Base-by-base conservation (phyloP, 2,888 invertebrate genomes). In the Seira sanloemensis region DNA sequence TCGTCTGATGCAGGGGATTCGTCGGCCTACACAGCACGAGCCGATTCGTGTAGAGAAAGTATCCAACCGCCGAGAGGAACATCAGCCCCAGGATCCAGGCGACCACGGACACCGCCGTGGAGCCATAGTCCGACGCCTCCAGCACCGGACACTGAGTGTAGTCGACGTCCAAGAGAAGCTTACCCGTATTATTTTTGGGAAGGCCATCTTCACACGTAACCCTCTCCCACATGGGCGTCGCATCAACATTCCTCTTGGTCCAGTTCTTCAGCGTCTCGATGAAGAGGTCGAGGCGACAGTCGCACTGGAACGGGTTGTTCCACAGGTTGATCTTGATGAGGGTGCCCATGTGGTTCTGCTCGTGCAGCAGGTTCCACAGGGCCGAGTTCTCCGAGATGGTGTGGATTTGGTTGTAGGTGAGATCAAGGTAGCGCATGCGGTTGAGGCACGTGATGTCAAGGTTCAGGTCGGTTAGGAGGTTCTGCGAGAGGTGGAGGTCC, bases 251-350 rank as follows among this genome's bases (percentile, higher is more conserved):
- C 0, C 58, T 21, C 1, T 25, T 66, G 0, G 77, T 85, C 80
- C 78, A 81, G 18, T 85, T 92, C 25, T 92, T 92, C 86, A 95
- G 91, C 95, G 95, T 95, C 68, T 92, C 91, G 81, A 94, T 92
- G 72, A 95, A 93, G 7, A 92, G 92, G 85, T 93, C 92, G 24
- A 94, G 91, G 50, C 90, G 84, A 81, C 91, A 91, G 87, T 94
- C 94, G 90, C 95, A 96, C n/a, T 92, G 91, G 73, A 96, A 94
- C 0, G 94, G 94, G 91, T 96, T 96, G 0, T 92, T 91, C 68
- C 92, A 92, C 21, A 95, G 92, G 90, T 95, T 94, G 0, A 95
- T 66, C 80, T 54, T 86, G 18, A 79, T 87, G 81, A 25, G 78
- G 16, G 75, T 76, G 2, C 94, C 66, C 23, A 65, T 71, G 16